These are phyloP conservation scores for Glomeris marginata DNA, from an alignment of 2,888 invertebrate species.

Conservation along the genomic window DNA sequence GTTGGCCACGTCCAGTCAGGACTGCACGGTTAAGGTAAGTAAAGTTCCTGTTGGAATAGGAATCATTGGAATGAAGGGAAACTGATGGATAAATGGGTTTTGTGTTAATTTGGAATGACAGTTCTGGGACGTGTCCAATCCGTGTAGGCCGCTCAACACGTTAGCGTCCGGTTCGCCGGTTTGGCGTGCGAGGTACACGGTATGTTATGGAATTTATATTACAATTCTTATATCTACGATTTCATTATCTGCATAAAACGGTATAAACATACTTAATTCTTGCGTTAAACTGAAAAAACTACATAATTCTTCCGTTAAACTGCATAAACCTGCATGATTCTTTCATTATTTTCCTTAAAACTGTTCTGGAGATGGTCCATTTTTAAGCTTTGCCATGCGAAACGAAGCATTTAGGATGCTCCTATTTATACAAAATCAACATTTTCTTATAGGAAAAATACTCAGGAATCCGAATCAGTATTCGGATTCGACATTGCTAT, in stretches of 20 bases:
- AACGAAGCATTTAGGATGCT: too few relatives aligned
- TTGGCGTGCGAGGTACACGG: conserved; percentile 30
- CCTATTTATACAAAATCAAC: too few relatives aligned
- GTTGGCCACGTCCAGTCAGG: conserved; percentile 70
- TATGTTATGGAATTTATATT: conserved; percentile 20
- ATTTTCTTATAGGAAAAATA: too few relatives aligned
- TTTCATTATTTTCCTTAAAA: too few relatives aligned
- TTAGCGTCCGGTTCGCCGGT: conserved; percentile 27
- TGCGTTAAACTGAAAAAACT: too few relatives aligned
- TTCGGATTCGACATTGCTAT: too few relatives aligned
- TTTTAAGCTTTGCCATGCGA: too few relatives aligned
- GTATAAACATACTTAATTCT: not conserved
- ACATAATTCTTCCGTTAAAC: too few relatives aligned
- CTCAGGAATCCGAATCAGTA: too few relatives aligned
- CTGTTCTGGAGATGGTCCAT: too few relatives aligned
- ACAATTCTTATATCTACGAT: not conserved
- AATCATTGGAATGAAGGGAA: not conserved
- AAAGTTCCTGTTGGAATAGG: conserved; percentile 21
- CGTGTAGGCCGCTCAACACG: conserved; percentile 22
- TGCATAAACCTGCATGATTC: too few relatives aligned
- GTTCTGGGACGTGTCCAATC: conserved; percentile 28
- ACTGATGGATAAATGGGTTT: not conserved
- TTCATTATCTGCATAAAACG: not conserved
- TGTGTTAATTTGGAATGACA: conserved; percentile 17
- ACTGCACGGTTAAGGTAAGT: conserved; percentile 79